Evolutionary conservation across 2,113 vertebrate species (phyloP).

Genomic region (Lampris incognitus): DNA sequence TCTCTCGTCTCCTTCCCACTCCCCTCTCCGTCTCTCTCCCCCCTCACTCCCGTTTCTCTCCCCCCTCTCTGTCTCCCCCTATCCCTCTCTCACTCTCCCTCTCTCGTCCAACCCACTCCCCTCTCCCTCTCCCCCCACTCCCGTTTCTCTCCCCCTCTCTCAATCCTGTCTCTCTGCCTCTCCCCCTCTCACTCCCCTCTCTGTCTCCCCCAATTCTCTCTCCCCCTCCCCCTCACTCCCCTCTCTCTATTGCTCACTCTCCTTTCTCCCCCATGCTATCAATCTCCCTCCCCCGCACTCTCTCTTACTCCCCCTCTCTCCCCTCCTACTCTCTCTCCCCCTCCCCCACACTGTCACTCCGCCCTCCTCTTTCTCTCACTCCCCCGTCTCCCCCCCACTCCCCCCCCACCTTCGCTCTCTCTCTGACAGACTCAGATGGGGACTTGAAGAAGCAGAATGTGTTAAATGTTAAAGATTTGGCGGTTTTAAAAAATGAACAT

Average conservation of each 20-base stretch:
- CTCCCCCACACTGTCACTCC: not conserved
- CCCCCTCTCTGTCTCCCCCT: too few relatives aligned
- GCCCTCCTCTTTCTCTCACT: too few relatives aligned
- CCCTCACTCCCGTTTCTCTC: not conserved
- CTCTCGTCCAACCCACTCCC: not conserved
- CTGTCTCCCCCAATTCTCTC: not conserved
- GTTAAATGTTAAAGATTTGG: too few relatives aligned
- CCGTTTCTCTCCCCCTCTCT: not conserved
- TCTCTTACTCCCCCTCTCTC: not conserved
- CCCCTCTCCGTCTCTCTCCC: not conserved
- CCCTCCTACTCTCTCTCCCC: not conserved
- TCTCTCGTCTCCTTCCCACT: not conserved
- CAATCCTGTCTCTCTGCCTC: not conserved
- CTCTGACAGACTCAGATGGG: too few relatives aligned
- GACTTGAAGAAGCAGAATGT: too few relatives aligned
- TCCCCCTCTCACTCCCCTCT: not conserved
- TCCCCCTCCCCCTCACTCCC: slow-evolving; percentile 6
- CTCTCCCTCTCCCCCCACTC: not conserved
- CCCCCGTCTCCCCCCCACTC: too few relatives aligned
- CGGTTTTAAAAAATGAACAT: too few relatives aligned
- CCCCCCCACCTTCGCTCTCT: too few relatives aligned
- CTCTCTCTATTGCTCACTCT: not conserved
- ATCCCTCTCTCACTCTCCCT: not conserved
- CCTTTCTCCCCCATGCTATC: not conserved
- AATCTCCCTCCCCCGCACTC: not conserved